These are phyloP conservation scores for Lanius collurio DNA, from an alignment of 2,113 vertebrate species.

Conservation along the genomic window DNA sequence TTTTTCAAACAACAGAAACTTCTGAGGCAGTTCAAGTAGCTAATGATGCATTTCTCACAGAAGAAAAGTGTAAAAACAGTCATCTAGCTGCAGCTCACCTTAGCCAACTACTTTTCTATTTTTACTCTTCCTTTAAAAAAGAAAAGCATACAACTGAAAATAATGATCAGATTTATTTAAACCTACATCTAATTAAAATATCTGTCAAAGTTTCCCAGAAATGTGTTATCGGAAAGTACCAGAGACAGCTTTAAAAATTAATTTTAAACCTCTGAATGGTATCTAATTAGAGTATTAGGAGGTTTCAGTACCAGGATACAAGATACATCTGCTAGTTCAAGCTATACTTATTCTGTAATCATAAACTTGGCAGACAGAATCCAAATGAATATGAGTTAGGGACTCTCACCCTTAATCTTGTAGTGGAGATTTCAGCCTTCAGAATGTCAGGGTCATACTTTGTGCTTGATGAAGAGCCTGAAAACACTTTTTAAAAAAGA, in stretches of 20 bases:
- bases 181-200: background rate
- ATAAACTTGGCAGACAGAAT: background rate
- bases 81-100: background rate
- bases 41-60: background rate
- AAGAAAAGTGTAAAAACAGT: background rate
- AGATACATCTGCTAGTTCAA: background rate
- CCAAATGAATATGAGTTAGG: background rate
- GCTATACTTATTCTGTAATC: background rate
- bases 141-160: background rate
- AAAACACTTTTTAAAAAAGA: slow-evolving; percentile 76
- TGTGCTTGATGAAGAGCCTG: slow-evolving; percentile 85
- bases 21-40: background rate
- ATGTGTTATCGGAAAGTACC: background rate
- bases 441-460: slow-evolving; percentile 88
- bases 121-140: background rate
- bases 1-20: background rate
- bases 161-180: background rate
- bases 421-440: slow-evolving; percentile 88
- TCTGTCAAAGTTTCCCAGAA: background rate
- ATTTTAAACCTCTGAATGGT: background rate
- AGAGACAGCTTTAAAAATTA: background rate
- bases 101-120: background rate
- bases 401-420: slow-evolving; percentile 82
- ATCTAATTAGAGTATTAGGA: background rate
- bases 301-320: background rate